Evolutionary conservation across 2,888 invertebrate species (phyloP).

Genomic region (Dysmachus trigonus): DNA sequence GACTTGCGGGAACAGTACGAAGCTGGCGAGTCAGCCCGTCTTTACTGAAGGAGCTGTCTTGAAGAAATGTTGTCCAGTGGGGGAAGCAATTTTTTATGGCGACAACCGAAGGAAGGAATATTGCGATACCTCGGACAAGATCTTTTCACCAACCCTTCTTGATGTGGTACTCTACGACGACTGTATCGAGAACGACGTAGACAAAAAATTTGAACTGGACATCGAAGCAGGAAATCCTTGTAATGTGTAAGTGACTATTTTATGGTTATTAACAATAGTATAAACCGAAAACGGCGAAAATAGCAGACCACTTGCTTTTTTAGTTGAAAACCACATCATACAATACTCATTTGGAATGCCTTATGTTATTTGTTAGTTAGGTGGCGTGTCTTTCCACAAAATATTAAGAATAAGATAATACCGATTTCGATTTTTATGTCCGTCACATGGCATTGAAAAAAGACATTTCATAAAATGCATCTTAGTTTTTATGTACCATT

Average conservation of each 20-base stretch:
- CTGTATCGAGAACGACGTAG: constrained; percentile 61
- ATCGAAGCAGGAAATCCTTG: constrained; percentile 61
- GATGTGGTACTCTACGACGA: constrained; percentile 60
- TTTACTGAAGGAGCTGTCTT: constrained; percentile 61
- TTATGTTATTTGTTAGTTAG: no score
- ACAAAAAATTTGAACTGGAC: constrained; percentile 54
- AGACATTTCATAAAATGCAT: no score
- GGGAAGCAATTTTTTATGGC: constrained; percentile 57
- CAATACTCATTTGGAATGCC: no score
- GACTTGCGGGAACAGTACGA: constrained; percentile 39
- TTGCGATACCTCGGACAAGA: constrained; percentile 41
- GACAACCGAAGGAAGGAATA: constrained; percentile 53
- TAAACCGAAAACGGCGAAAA: no score
- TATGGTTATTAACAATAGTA: background rate
- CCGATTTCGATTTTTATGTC: no score
- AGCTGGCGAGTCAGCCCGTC: constrained; percentile 54
- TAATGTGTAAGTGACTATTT: constrained; percentile 56
- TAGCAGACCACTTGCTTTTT: no score
- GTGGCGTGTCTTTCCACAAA: no score
- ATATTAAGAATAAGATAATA: no score
- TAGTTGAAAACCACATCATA: no score
- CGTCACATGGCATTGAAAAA: no score
- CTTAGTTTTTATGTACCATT: no score
- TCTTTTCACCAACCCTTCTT: constrained; percentile 55
- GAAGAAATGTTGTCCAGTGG: constrained; percentile 63